Evolutionary conservation across 2,113 vertebrate species (phyloP), one percentile per base, ranked within the genome.

Genomic region (Rhynchomys soricoides): DNA sequence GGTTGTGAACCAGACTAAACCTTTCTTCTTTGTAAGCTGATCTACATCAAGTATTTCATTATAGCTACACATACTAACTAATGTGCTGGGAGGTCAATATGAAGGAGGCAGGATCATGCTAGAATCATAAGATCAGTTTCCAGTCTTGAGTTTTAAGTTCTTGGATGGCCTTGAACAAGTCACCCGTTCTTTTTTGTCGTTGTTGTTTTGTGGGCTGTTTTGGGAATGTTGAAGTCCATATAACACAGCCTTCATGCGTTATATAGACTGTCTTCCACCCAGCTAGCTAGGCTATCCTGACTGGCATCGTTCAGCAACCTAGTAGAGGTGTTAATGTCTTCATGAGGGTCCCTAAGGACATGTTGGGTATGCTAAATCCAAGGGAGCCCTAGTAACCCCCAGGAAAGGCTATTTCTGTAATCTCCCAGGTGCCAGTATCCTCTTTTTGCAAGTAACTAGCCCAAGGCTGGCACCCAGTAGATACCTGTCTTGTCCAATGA

Each of bases 181-280:
- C 75, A 73, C 4, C 26, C 2, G 5, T 79, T 7, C 10, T 34
- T 3, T 45, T 66, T 45, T n/a, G n/a, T n/a, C n/a, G n/a, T n/a
- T n/a, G n/a, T 68, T 48, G 43, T 48, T 48, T 66, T 29, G 8
- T 16, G 19, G 52, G n/a, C 66, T 82, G 2, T 77, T 89, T 4
- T 21, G 55, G 29, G 70, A 17, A 45, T 31, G 29, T 0, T 21
- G 89, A 50, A 66, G 8, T 31, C n/a, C n/a, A 57, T 50, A n/a
- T 83, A 59, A 1, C 16, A 55, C 31, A 40, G 24, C 37, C 13
- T 79, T 50, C 34, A 3, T 0, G 0, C 17, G 21, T n/a, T 59
- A 37, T 9, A 1, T 5, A 24, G 34, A 16, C 19, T 55, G 57
- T 62, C 24, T 74, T 62, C 40, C 37, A 5, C 9, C 8, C 1